These are phyloP conservation scores for Myotis myotis DNA, from an alignment of 2,797 vertebrate species.

Conservation along the genomic window DNA sequence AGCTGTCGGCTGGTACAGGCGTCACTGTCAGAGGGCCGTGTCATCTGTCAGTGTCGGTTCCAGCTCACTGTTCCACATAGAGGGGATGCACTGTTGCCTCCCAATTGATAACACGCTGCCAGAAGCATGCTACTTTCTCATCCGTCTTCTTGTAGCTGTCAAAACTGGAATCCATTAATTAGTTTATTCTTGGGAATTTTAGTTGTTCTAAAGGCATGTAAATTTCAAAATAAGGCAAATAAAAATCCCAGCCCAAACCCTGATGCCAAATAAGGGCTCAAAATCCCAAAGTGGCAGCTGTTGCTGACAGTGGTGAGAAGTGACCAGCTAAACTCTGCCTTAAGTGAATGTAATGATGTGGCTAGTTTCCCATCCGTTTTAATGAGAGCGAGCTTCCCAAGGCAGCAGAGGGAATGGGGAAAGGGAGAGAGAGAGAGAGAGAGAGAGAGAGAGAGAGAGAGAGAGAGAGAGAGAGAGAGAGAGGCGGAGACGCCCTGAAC, in stretches of 20 bases:
- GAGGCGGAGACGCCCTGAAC: constrained; percentile 39
- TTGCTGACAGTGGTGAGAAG: constrained; percentile 65
- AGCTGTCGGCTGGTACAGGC: constrained; percentile 93
- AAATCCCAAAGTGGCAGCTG: constrained; percentile 77
- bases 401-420: constrained; percentile 31
- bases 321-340: constrained; percentile 73
- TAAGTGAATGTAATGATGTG: constrained; percentile 84
- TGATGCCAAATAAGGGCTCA: constrained; percentile 73
- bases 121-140: constrained; percentile 91
- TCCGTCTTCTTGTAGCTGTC: constrained; percentile 94
- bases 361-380: constrained; percentile 82
- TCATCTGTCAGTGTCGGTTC: constrained; percentile 98
- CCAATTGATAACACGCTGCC: constrained; percentile 91
- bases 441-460: constrained; percentile 54
- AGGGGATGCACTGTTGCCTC: constrained; percentile 89
- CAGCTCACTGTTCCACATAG: constrained; percentile 95
- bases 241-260: constrained; percentile 69
- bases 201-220: constrained; percentile 87
- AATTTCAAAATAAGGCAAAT: constrained; percentile 83
- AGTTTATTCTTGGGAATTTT: constrained; percentile 89
- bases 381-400: constrained; percentile 81
- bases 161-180: constrained; percentile 96
- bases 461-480: constrained; percentile 59
- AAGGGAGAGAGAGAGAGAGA: constrained; percentile 52
- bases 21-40: constrained; percentile 93